Conservation (phyloP, 2,113 vertebrate species). For the Syngnathus typhle region DNA sequence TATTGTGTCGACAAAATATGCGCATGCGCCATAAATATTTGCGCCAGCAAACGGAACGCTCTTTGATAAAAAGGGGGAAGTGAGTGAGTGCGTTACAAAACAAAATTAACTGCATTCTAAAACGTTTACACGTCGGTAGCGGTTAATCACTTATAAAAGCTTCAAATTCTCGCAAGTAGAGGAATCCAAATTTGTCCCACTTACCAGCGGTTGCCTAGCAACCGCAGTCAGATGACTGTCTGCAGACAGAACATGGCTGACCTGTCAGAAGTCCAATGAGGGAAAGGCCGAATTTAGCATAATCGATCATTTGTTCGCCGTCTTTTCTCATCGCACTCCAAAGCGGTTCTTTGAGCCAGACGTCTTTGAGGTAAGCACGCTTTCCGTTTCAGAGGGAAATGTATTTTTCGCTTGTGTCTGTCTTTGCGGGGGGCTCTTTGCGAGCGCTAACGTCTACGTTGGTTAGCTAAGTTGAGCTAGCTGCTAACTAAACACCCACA, state of each 20-base stretch:
- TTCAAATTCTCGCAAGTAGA: not conserved
- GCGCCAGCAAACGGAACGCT: not conserved
- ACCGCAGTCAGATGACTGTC: constrained; percentile 73
- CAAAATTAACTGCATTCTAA: not conserved
- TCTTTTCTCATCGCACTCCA: constrained; percentile 24
- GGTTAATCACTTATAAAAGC: not conserved
- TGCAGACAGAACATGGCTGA: constrained; percentile 73
- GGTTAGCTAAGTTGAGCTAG: constrained; percentile 51
- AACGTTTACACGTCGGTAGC: not conserved
- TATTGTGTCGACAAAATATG: not conserved
- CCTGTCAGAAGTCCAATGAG: constrained; percentile 71
- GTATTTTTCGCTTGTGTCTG: not conserved
- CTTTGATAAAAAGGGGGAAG: not conserved
- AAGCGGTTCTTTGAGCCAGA: constrained; percentile 10
- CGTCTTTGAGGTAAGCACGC: constrained; percentile 49
- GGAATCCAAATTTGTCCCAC: constrained; percentile 39
- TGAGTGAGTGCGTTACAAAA: not conserved
- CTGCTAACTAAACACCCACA: constrained; percentile 45
- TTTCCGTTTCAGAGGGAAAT: not conserved
- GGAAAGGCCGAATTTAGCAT: constrained; percentile 60
- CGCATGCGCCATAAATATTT: not conserved
- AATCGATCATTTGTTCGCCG: constrained; percentile 52
- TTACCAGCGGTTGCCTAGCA: constrained; percentile 56
- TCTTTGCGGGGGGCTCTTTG: not conserved
- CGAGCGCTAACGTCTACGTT: constrained; percentile 28